Evolutionary conservation across 2,113 vertebrate species (phyloP).

Genomic region (Oncorhynchus keta): DNA sequence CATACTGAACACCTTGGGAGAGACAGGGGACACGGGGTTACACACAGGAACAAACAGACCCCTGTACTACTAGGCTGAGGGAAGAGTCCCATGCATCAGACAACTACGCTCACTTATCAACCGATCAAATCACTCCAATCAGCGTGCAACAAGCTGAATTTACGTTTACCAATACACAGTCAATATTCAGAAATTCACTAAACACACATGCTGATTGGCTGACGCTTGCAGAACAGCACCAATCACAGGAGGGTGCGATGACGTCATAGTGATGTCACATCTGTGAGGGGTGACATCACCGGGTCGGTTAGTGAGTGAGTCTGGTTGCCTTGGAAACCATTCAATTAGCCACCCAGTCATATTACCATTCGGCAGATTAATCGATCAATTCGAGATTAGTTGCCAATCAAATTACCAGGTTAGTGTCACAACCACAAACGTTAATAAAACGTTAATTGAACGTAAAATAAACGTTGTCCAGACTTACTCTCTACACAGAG

Average conservation of each 20-base stretch:
- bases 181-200: not conserved
- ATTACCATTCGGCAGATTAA: too few relatives aligned
- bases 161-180: not conserved
- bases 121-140: not conserved
- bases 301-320: conserved; percentile 55
- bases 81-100: too few relatives aligned
- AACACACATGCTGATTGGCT: conserved; percentile 23
- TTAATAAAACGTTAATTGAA: conserved; percentile 29
- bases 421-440: conserved; percentile 62
- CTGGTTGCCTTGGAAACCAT: conserved; percentile 15
- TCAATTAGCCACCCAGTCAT: not conserved
- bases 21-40: not conserved
- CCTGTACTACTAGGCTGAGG: too few relatives aligned
- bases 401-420: conserved; percentile 38
- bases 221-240: conserved; percentile 23
- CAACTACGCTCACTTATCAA: too few relatives aligned
- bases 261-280: not conserved
- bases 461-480: conserved; percentile 77
- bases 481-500: conserved; percentile 99
- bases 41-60: not conserved
- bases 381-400: not conserved
- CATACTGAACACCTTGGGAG: conserved; percentile 95
- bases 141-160: not conserved
- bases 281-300: conserved; percentile 7
- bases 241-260: not conserved